A percentile compares a stretch with the other conserved stretches of the same genome.
Conservation (phyloP, 2,113 vertebrate species). For the Lynx canadensis region DNA sequence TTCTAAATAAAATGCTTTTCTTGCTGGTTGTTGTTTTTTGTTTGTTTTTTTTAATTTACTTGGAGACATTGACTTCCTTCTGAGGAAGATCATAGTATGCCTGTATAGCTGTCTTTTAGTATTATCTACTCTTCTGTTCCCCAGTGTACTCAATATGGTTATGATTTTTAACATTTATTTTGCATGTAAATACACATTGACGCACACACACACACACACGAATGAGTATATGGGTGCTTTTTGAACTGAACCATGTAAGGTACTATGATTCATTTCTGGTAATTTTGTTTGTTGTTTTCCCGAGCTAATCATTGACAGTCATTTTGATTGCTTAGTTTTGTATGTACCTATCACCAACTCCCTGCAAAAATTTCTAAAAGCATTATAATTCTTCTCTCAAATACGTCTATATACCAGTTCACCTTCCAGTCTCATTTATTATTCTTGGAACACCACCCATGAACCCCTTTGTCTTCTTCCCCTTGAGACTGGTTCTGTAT, state of each 20-base stretch:
- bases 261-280: background rate
- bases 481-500: no score
- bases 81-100: background rate
- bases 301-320: background rate
- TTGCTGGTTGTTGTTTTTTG: background rate
- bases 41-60: background rate
- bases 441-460: background rate
- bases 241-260: background rate
- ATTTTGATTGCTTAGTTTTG: background rate
- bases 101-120: background rate
- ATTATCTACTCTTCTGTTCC: accelerated
- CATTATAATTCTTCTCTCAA: background rate
- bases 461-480: background rate
- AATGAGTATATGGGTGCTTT: background rate
- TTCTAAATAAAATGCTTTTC: background rate
- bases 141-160: background rate
- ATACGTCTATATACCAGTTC: accelerated
- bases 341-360: background rate
- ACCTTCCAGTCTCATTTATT: background rate
- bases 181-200: background rate
- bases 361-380: background rate
- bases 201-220: accelerated
- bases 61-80: background rate
- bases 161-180: background rate
- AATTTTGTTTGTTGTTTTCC: background rate